A percentile compares a stretch with the other conserved stretches of the same genome.
Conservation (phyloP, 2,888 invertebrate species). For the Macrophya alboannulata region DNA sequence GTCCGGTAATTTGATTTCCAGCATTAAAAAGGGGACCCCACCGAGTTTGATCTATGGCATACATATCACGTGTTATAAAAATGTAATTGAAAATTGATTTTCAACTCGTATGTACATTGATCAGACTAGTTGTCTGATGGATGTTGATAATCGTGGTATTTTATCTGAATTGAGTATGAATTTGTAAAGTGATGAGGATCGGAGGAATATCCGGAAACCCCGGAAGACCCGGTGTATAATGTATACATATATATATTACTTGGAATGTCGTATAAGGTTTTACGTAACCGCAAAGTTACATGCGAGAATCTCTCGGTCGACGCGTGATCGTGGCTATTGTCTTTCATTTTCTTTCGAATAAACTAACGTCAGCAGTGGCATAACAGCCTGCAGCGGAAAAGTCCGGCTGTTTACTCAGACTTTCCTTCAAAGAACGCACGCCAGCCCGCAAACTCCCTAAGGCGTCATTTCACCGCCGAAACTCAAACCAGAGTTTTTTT, state of each 20-base stretch:
- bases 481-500: not conserved
- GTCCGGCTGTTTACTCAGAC: constrained; percentile 21
- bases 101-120: not conserved
- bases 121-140: not conserved
- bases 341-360: constrained; percentile 36
- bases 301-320: constrained; percentile 13
- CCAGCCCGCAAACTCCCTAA: not conserved
- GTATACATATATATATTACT: constrained; percentile 9
- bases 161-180: not conserved
- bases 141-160: not conserved
- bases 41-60: not conserved
- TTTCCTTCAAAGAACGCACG: constrained; percentile 30
- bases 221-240: not conserved
- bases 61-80: not conserved
- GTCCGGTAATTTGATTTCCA: constrained; percentile 13
- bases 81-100: not conserved
- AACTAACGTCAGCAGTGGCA: constrained; percentile 37
- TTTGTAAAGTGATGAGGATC: not conserved
- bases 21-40: not conserved
- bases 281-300: constrained; percentile 39
- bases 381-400: constrained; percentile 44
- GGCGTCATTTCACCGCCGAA: not conserved
- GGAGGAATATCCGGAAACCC: constrained; percentile 23
- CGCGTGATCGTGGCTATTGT: constrained; percentile 38
- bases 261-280: constrained; percentile 22